phyloP scores from a whole-genome alignment of 2,888 invertebrate species.

The Parnassius mnemosyne region DNA sequence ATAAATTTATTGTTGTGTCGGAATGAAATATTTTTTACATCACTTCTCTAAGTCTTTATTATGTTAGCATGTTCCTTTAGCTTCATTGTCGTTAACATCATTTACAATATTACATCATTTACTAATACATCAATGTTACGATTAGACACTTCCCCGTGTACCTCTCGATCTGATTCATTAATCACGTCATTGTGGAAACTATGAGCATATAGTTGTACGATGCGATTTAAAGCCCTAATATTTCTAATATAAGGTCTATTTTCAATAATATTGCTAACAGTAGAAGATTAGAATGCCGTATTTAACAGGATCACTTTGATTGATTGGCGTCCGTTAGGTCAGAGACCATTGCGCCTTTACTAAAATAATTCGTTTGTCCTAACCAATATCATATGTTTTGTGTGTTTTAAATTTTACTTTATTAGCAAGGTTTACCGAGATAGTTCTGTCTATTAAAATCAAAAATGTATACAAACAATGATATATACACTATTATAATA shows the following conservation, averaged over 20 bases:
- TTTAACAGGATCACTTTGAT: conserved; percentile 69
- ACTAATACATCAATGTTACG: conserved; percentile 64
- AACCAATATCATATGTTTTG: conserved; percentile 50
- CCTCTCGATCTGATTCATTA: conserved; percentile 59
- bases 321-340: conserved; percentile 65
- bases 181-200: conserved; percentile 63
- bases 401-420: background rate
- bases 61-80: conserved; percentile 5
- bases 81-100: conserved; percentile 24
- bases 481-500: too few relatives aligned
- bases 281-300: conserved; percentile 49
- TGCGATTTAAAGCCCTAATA: conserved; percentile 39
- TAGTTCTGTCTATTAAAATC: too few relatives aligned
- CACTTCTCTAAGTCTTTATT: background rate
- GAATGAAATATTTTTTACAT: conserved; percentile 27
- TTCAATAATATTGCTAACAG: conserved; percentile 29
- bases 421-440: too few relatives aligned
- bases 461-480: too few relatives aligned
- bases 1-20: conserved; percentile 31
- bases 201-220: conserved; percentile 34
- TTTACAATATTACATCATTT: conserved; percentile 35
- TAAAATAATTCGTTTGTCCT: conserved; percentile 54
- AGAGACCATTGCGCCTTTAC: conserved; percentile 60
- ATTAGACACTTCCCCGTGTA: conserved; percentile 62
- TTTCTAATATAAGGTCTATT: conserved; percentile 34